Base-by-base conservation (phyloP, 2,113 vertebrate species). In the Semnornis frantzii region DNA sequence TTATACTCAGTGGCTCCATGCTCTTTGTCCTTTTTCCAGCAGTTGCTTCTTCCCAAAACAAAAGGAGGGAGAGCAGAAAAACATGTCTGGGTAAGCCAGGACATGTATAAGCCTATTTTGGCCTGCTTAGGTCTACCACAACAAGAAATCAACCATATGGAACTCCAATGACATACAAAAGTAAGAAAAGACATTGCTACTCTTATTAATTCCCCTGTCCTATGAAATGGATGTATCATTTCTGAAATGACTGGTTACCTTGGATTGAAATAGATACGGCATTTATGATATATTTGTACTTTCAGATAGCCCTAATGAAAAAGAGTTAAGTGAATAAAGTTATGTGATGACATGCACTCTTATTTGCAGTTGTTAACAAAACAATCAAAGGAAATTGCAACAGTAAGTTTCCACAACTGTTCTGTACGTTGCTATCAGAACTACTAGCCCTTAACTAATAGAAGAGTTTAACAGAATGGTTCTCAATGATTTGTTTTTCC, bases 381-480 rank as follows among this genome's bases (percentile, higher is more conserved):
- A n/a, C n/a, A n/a, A n/a, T 73, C 37, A 48, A 14, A 57, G 68
- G 46, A 68, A 91, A 92, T 91, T 74, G 27, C 25, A 87, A 57
- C 20, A 44, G 15, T 69, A 58, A 64, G 39, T 68, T 85, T 34
- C 46, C 69, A 73, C 39, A 90, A 57, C 57, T 72, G 8, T 85
- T 78, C 58, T 85, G 18, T 57, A 46, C 57, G 27, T 72, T 72
- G 15, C 48, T 86, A 63, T 91, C 20, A 82, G 64, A 93, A 85
- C 74, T 95, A 69, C 74, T 92, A 73, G 82, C 33, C 82, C 93
- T 85, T 96, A 76, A 87, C 82, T 95, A 92, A 78, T 87, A 59
- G 54, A 90, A 83, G 39, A 81, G 46, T 24, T 92, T 92, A 90
- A 48, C 19, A 83, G 37, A 93, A 73, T 78, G 31, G 50, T 89